Evolutionary conservation across 2,797 vertebrate species (phyloP), one percentile per base, ranked within the genome.

Genomic region (Muraenolepis orangiensis): DNA sequence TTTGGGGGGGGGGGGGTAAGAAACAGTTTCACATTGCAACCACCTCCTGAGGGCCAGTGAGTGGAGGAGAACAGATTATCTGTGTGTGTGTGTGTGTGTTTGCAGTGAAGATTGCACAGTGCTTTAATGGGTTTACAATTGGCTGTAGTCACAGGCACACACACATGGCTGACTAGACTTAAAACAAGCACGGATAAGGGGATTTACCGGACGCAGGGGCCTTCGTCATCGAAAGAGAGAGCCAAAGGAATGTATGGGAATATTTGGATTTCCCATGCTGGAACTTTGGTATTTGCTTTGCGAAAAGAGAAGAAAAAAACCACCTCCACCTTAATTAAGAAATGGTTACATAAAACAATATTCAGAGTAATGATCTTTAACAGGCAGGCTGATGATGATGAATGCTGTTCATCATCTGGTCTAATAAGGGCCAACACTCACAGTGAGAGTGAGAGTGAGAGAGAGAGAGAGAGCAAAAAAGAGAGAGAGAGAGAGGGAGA

Each of bases 131-230:
- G 84, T 88, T 87, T 82, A 84, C 72, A 70, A 70, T 79, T 82
- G 86, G 87, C 80, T 81, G 80, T 85, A 82, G 78, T 38, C 16
- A 69, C 79, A 76, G 69, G 57, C 57, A 64, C 82, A 78, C 57
- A 64, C 82, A 78, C 85, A 84, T 57, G 85, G 82, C 82, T 74
- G 74, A 77, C 81, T 77, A 70, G 79, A 84, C 85, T 89, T 87
- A 85, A 91, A 90, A 89, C 86, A 87, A 91, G 87, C 85, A 81
- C 3, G 74, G 84, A 87, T 87, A 81, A 90, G 85, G 89, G 83
- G 86, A 90, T 90, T 89, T 88, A 14, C 76, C 10, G 8, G 76
- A 81, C 71, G 31, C 78, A 76, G 67, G 72, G 69, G 73, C 16
- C 86, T 84, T 87, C 70, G 78, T 79, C 77, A 80, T 80, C 74